phyloP scores from a whole-genome alignment of 2,888 invertebrate species.

The Campoletis raptor region DNA sequence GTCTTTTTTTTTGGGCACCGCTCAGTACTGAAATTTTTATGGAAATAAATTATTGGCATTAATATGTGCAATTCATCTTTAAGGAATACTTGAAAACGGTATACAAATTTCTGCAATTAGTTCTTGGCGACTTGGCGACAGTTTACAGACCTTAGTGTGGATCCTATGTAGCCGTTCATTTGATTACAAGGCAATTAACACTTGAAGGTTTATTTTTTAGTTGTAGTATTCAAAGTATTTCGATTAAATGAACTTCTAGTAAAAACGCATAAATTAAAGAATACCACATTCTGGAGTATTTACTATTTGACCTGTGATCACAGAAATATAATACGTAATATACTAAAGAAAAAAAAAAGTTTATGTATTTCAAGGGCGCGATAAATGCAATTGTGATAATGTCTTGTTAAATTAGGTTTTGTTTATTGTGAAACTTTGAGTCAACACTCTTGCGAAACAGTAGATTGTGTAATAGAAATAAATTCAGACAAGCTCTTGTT shows the following conservation, averaged over 20 bases:
- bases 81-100: too few relatives aligned
- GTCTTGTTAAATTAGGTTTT: constrained; percentile 69
- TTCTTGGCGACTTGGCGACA: neutral
- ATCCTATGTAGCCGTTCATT: neutral
- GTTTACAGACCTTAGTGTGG: neutral
- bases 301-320: neutral
- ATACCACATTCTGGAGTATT: neutral
- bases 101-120: too few relatives aligned
- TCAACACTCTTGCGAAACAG: constrained; percentile 60
- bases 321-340: constrained; percentile 10
- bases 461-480: constrained; percentile 56
- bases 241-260: neutral
- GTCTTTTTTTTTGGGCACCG: too few relatives aligned
- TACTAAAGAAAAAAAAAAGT: constrained; percentile 56
- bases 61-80: too few relatives aligned
- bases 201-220: neutral
- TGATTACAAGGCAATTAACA: neutral
- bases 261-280: neutral
- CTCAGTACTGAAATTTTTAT: neutral
- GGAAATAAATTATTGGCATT: too few relatives aligned
- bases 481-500: constrained; percentile 42
- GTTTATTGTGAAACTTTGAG: constrained; percentile 67
- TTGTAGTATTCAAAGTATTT: neutral
- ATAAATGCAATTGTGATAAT: constrained; percentile 73
- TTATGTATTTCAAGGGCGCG: constrained; percentile 67